Conservation (phyloP, 2,797 vertebrate species). For the Mus minutoides region DNA sequence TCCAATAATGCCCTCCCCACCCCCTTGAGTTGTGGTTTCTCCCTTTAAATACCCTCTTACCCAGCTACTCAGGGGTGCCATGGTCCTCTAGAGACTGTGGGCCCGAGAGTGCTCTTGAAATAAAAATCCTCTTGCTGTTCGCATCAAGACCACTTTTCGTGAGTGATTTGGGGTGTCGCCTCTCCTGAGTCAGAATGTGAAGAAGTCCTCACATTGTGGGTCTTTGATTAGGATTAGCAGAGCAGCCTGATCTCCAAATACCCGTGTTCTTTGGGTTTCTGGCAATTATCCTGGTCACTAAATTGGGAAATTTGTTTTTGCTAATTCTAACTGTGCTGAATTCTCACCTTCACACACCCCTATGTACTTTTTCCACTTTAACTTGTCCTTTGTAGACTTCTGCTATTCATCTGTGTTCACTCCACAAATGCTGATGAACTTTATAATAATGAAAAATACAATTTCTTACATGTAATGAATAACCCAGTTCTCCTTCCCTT, state of each 20-base stretch:
- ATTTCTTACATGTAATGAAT: background rate
- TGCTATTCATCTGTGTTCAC: background rate
- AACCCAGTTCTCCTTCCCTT: background rate
- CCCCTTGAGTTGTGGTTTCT: too few relatives aligned
- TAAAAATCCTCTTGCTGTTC: too few relatives aligned
- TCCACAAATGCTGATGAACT: background rate
- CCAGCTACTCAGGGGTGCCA: too few relatives aligned
- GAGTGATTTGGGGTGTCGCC: too few relatives aligned
- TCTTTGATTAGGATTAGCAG: background rate
- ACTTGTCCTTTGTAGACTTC: background rate
- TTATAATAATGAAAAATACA: background rate
- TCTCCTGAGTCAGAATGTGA: too few relatives aligned
- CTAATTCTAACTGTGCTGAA: constrained; percentile 30
- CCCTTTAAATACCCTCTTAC: too few relatives aligned
- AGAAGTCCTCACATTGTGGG: too few relatives aligned
- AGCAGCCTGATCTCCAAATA: background rate
- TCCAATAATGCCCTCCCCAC: too few relatives aligned
- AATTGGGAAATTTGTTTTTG: background rate
- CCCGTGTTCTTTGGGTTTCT: background rate
- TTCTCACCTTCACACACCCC: background rate
- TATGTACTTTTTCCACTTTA: background rate
- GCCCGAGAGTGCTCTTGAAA: too few relatives aligned
- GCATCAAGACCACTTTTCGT: too few relatives aligned
- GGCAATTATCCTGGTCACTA: background rate
- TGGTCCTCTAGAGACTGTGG: too few relatives aligned